A percentile compares a stretch with the other conserved stretches of the same genome.
These are phyloP conservation scores for Cylloceria caligata DNA, from an alignment of 2,888 invertebrate genomes.

Conservation along the genomic window DNA sequence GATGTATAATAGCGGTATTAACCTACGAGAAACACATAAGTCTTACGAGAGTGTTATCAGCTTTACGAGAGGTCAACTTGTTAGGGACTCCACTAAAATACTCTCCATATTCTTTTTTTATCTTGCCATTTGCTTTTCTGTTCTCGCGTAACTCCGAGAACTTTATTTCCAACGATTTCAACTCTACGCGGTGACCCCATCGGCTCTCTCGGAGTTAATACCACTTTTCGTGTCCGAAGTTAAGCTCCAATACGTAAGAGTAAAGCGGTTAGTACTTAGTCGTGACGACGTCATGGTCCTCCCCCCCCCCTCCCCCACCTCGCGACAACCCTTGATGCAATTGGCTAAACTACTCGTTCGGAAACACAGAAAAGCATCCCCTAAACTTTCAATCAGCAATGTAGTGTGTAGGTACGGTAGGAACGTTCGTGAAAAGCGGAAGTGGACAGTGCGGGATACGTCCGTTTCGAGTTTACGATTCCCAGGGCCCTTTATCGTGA, in stretches of 20 bases:
- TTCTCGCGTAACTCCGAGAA: neutral
- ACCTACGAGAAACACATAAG: neutral
- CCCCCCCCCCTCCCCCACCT: no score
- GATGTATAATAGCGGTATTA: no score
- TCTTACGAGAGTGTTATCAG: neutral
- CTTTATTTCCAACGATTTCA: slow-evolving; percentile 18
- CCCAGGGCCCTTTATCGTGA: slow-evolving; percentile 79
- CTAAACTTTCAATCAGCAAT: slow-evolving; percentile 63
- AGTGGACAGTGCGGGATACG: slow-evolving; percentile 67
- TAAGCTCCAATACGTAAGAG: slow-evolving; percentile 14
- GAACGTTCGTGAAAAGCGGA: slow-evolving; percentile 71
- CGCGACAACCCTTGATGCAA: slow-evolving; percentile 32
- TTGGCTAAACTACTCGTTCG: slow-evolving; percentile 46
- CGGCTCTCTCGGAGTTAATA: neutral
- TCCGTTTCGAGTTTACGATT: slow-evolving; percentile 74
- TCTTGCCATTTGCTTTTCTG: neutral
- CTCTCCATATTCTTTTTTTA: neutral
- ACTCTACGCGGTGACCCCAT: neutral
- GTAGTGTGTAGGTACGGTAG: neutral
- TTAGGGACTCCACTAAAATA: neutral
- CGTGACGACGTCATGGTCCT: slow-evolving; percentile 25
- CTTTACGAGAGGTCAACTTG: slow-evolving; percentile 6
- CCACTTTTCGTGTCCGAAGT: slow-evolving; percentile 23
- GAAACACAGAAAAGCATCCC: slow-evolving; percentile 36
- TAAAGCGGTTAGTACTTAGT: slow-evolving; percentile 4